Conservation (phyloP, 2,797 vertebrate genomes). For the Chelidonichthys spinosus region DNA sequence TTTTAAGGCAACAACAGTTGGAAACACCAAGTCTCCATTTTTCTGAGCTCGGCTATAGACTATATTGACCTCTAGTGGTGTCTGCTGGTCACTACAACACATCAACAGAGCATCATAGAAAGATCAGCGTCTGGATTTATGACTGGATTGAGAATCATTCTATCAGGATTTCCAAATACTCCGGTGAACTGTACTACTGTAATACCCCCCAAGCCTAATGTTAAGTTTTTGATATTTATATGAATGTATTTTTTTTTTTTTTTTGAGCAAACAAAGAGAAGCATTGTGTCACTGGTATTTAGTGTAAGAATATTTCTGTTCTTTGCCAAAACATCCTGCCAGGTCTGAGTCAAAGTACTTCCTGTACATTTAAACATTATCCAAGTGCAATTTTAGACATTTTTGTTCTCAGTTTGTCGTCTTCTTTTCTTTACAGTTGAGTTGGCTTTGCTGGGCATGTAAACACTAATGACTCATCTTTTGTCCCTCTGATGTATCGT, state of each 20-base stretch:
- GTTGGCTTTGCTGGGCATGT: background rate
- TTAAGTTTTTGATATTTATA: background rate
- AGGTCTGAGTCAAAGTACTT: slow-evolving; percentile 19
- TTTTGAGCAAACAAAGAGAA: background rate
- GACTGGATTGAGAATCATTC: no score
- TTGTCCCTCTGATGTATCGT: background rate
- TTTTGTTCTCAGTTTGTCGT: background rate
- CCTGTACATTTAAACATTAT: slow-evolving; percentile 2
- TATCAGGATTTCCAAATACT: no score
- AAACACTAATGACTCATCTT: background rate
- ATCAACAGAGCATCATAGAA: no score
- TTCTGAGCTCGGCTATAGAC: no score
- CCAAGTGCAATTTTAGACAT: slow-evolving; percentile 6
- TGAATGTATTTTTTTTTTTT: background rate
- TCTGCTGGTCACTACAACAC: no score
- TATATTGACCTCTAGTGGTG: no score
- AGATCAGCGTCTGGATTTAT: no score
- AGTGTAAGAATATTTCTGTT: slow-evolving; percentile 16
- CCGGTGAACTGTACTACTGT: no score
- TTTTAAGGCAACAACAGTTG: no score
- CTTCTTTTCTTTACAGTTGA: background rate
- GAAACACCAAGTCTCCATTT: no score
- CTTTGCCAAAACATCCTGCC: slow-evolving; percentile 22
- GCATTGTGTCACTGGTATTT: background rate
- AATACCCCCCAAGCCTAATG: no score